phyloP scores from a whole-genome alignment of 2,113 vertebrate genomes.

The Triplophysa dalaica region DNA sequence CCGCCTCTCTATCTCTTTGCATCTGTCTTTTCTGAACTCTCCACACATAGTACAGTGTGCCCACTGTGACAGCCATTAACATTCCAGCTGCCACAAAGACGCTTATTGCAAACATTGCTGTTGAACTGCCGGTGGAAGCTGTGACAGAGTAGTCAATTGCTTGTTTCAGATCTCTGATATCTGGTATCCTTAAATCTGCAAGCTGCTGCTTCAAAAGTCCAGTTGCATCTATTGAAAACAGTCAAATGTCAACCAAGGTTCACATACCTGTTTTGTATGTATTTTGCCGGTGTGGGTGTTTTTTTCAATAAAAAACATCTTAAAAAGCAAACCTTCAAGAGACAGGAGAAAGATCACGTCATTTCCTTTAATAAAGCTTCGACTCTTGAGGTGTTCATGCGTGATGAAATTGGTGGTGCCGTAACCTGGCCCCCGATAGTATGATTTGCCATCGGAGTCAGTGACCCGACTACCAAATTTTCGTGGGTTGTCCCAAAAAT shows the following conservation, averaged over 20 bases:
- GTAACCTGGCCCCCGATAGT: conserved; percentile 67
- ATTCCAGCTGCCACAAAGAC: conserved; percentile 59
- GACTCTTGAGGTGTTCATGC: conserved; percentile 75
- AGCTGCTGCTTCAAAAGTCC: conserved; percentile 67
- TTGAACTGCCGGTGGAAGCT: conserved; percentile 49
- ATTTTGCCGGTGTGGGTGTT: not conserved
- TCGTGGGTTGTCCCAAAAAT: conserved; percentile 81
- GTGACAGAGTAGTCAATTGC: not conserved
- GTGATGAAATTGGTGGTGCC: conserved; percentile 79
- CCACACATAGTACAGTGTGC: conserved; percentile 64
- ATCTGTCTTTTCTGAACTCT: conserved; percentile 56
- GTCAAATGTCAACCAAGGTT: not conserved
- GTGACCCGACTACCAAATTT: conserved; percentile 72
- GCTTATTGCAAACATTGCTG: conserved; percentile 67
- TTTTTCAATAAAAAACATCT: not conserved
- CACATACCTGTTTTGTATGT: not conserved
- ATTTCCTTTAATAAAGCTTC: conserved; percentile 82
- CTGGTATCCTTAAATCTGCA: not conserved
- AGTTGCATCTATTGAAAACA: conserved; percentile 73
- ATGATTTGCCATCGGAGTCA: conserved; percentile 78
- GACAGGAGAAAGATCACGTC: conserved; percentile 80
- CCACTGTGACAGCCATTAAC: conserved; percentile 66
- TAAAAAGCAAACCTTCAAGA: conserved; percentile 75
- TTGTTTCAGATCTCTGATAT: not conserved
- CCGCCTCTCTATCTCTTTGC: not conserved